Conservation (phyloP, 2,797 vertebrate genomes). For the Geotrypetes seraphini region DNA sequence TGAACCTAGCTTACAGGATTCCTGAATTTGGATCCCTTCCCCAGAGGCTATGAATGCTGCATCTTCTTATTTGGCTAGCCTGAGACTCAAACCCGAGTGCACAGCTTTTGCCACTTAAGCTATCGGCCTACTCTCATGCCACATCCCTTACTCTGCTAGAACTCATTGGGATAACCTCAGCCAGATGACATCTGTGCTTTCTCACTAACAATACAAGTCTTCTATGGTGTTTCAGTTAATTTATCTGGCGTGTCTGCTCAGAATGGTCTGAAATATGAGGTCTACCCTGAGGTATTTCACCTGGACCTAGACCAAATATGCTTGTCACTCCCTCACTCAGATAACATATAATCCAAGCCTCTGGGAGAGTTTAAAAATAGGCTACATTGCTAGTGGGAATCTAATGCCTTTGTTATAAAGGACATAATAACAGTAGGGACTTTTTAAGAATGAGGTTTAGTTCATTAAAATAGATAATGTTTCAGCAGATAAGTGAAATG, state of each 20-base stretch:
- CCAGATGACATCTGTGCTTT: conserved; percentile 19
- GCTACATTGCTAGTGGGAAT: conserved; percentile 52
- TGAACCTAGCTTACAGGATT: too few relatives aligned
- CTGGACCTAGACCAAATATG: conserved; percentile 17
- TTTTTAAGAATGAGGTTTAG: conserved; percentile 52
- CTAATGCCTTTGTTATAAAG: conserved; percentile 28
- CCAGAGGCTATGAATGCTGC: too few relatives aligned
- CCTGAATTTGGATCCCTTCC: too few relatives aligned
- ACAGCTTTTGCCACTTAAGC: too few relatives aligned
- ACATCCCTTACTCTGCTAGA: too few relatives aligned
- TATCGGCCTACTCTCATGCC: too few relatives aligned
- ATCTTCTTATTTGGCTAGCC: too few relatives aligned
- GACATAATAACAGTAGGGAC: conserved; percentile 20
- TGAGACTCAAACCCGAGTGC: too few relatives aligned
- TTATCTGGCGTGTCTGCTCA: conserved; percentile 18
- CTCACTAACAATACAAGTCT: conserved; percentile 12
- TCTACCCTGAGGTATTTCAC: background rate
- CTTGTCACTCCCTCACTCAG: conserved; percentile 21
- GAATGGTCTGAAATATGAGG: conserved; percentile 23
- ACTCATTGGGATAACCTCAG: too few relatives aligned
- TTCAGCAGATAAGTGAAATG: conserved; percentile 26
- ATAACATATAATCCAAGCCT: conserved; percentile 16
- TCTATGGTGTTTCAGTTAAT: background rate
- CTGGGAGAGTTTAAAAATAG: conserved; percentile 13
- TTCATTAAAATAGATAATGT: conserved; percentile 50